Conservation (phyloP, 2,113 vertebrate genomes). For the Gracilinanus agilis region DNA sequence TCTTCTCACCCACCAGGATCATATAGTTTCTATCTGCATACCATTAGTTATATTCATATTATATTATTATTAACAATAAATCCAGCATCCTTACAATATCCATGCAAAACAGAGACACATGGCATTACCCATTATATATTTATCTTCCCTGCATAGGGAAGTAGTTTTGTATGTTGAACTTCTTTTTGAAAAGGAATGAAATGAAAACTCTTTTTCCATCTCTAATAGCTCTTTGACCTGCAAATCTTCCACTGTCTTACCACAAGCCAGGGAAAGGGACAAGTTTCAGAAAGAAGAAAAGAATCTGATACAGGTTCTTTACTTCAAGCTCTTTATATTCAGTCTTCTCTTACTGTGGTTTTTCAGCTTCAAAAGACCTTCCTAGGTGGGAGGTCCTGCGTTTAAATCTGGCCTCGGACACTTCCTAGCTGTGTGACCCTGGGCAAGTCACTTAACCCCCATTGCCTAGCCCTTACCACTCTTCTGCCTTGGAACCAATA, state of each 20-base stretch:
- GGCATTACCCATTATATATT: background rate
- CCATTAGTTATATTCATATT: background rate
- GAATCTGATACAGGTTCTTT: background rate
- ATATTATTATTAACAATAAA: background rate
- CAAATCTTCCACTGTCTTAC: slow-evolving; percentile 23
- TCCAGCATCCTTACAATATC: background rate
- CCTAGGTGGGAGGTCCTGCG: background rate
- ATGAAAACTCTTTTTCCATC: background rate
- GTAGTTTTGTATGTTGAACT: background rate
- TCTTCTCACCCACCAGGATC: background rate
- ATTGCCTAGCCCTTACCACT: too few relatives aligned
- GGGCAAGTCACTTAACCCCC: too few relatives aligned
- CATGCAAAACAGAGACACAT: background rate
- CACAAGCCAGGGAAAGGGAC: slow-evolving; percentile 15
- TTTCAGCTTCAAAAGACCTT: background rate
- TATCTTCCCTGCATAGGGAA: background rate
- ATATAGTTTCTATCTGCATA: background rate
- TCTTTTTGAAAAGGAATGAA: background rate
- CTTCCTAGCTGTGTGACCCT: too few relatives aligned
- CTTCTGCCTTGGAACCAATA: too few relatives aligned
- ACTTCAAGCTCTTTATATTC: slow-evolving; percentile 7
- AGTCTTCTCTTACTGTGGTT: background rate
- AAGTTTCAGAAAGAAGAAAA: background rate
- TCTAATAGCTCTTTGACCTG: slow-evolving; percentile 32
- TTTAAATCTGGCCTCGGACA: too few relatives aligned